Base-by-base conservation (phyloP, 1,140 invertebrate species). In the Saccostrea glomerata region DNA sequence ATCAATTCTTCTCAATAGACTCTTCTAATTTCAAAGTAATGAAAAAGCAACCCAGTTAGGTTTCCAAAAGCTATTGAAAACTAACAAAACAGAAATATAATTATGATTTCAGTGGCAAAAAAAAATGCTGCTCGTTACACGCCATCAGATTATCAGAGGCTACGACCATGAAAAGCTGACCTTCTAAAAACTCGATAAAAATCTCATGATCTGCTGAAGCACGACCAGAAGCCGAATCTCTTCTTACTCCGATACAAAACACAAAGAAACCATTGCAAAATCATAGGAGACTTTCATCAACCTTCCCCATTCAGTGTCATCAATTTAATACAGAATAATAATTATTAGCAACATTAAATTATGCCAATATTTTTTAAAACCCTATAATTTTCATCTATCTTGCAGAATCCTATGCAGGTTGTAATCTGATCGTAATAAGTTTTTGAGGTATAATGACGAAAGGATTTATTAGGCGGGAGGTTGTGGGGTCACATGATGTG, bases 31-130 rank as follows among this genome's bases (percentile, higher is more conserved):
- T 77, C 60, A 77, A 25, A 77, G 70, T 30, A 77, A 77, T 77
- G 70, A 77, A 30, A 77, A 77, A 77, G 70, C 70, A 77, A 77
- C 70, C 70, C 30, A 30, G 23, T 36, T 30, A 77, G 70, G 25
- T 77, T 36, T 30, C 70, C 15, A 77, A 77, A 73, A 77, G 70
- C 70, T 77, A 77, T 77, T 77, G 70, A 77, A 77, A 77, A 77
- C 70, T 77, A 77, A 77, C 70, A 77, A 77, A 77, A 77, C 70
- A 30, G 70, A 77, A 77, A 77, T 77, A 77, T 77, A 77, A 77
- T 77, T 77, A 77, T 40, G 70, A 77, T 77, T 77, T 77, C 70
- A 77, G 70, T 77, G 70, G 70, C 70, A 77, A 25, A 77, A 77
- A 36, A 36, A 6, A 77, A 23, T 17, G 13, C 7, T 13, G 70